Base-by-base conservation (phyloP, 2,888 invertebrate genomes). In the Brenthis hecate region DNA sequence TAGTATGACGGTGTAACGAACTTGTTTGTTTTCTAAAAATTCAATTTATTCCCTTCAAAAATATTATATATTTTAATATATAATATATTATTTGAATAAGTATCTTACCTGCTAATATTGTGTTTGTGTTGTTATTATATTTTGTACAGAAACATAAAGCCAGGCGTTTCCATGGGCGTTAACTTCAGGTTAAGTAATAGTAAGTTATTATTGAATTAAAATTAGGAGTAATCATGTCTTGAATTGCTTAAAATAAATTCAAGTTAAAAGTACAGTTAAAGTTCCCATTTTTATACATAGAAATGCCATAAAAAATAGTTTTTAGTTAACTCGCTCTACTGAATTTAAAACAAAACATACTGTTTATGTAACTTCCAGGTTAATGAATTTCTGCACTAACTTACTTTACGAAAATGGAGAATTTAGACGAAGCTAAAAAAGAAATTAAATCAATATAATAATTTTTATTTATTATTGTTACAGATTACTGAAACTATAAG, bases 101-200 rank as follows among this genome's bases (percentile, higher is more conserved):
- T 50, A 11, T 43, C 36, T 43, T 43, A 43, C 11, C 0, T 11
- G 36, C 6, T 43, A 43, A 43, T 43, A 43, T 43, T 43, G 60
- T 51, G 65, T 65, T 48, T 64, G 76, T 75, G 70, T 75, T 70
- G 75, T 80, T 76, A 77, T 80, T 81, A 77, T 75, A 55, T 71
- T 81, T 76, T 75, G 74, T 75, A 66, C 73, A 72, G 68, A 77
- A 78, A 75, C 70, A 72, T 76, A 80, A 81, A 84, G 75, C 75
- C 78, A 81, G 79, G 77, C 79, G 82, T 83, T 84, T 90, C 83
- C 83, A 91, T 91, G 92, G 92, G 92, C 92, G 92, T 91, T 87
- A 85, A 88, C 91, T 87, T 85, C 88, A 87, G 88, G 88, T 88
- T 87, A 89, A 80, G 80, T 82, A 80, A 76, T 82, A 84, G 80